phyloP scores from a whole-genome alignment of 2,888 invertebrate species.

The Fragum whitleyi region DNA sequence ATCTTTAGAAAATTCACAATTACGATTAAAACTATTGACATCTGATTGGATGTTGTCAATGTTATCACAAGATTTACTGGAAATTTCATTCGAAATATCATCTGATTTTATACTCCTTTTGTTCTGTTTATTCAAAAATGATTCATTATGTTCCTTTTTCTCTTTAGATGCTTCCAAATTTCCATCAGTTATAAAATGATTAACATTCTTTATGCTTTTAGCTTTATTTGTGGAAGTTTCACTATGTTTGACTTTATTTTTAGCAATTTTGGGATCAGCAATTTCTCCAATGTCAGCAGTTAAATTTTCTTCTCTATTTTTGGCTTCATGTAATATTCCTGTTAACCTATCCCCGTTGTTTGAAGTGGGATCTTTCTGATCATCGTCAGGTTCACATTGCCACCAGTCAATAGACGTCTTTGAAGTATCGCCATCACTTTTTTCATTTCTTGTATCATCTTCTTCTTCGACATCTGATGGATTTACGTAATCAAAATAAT shows the following conservation, averaged over 20 bases:
- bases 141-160: not conserved
- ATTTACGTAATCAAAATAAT: constrained; percentile 62
- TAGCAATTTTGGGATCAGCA: constrained; percentile 7
- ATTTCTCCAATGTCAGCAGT: constrained; percentile 6
- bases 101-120: not conserved
- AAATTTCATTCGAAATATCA: not conserved
- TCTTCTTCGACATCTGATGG: constrained; percentile 45
- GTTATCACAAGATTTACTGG: not conserved
- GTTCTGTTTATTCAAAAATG: not conserved
- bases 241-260: not conserved
- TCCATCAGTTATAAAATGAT: not conserved
- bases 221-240: constrained; percentile 3
- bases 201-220: not conserved
- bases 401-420: not conserved
- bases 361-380: not conserved
- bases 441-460: not conserved
- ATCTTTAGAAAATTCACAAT: not conserved
- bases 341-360: not conserved
- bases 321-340: not conserved
- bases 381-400: not conserved
- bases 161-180: not conserved
- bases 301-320: not conserved
- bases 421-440: not conserved
- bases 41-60: not conserved
- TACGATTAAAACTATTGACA: not conserved